Percentiles rank a stretch among this genome's conserved stretches.
These are phyloP conservation scores for Gobiocypris rarus DNA, from an alignment of 2,113 vertebrate genomes.

Conservation along the genomic window DNA sequence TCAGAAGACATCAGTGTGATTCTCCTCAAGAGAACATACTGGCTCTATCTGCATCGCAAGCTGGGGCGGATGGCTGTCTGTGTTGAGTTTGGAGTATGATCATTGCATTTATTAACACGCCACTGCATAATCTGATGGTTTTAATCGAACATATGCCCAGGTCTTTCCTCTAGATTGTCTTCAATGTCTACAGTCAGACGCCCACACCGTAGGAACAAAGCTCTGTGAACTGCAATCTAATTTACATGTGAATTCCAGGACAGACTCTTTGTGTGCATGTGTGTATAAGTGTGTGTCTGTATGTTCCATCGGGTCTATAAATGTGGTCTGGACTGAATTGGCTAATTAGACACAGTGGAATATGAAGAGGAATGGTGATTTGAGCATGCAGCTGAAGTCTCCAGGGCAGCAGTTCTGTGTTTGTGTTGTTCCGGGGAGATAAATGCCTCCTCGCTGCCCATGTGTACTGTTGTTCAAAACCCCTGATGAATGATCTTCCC, in stretches of 20 bases:
- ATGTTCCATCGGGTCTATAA: conserved; percentile 27
- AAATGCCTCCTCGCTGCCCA: conserved; percentile 59
- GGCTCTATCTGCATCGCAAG: conserved; percentile 37
- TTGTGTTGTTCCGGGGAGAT: conserved; percentile 60
- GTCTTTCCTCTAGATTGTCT: neutral
- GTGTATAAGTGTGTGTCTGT: neutral
- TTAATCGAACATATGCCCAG: neutral
- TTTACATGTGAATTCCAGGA: conserved; percentile 41
- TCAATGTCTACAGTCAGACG: neutral
- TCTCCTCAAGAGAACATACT: conserved; percentile 54
- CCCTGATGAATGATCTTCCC: conserved; percentile 60
- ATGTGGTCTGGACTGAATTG: conserved; percentile 42
- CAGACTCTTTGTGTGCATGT: neutral
- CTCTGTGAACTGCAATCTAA: conserved; percentile 23
- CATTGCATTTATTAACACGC: conserved; percentile 1
- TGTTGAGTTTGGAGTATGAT: conserved; percentile 4
- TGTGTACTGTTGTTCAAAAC: conserved; percentile 57
- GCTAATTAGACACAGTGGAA: conserved; percentile 62
- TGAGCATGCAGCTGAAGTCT: conserved; percentile 53
- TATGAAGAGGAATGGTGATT: conserved; percentile 46
- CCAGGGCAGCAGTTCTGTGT: conserved; percentile 53
- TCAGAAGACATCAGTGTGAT: conserved; percentile 62
- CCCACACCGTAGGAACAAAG: neutral
- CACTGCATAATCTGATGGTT: neutral
- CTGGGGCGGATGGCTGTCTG: conserved; percentile 43